These are phyloP conservation scores for Operophtera brumata DNA, from an alignment of 2,888 invertebrate species.

Conservation along the genomic window DNA sequence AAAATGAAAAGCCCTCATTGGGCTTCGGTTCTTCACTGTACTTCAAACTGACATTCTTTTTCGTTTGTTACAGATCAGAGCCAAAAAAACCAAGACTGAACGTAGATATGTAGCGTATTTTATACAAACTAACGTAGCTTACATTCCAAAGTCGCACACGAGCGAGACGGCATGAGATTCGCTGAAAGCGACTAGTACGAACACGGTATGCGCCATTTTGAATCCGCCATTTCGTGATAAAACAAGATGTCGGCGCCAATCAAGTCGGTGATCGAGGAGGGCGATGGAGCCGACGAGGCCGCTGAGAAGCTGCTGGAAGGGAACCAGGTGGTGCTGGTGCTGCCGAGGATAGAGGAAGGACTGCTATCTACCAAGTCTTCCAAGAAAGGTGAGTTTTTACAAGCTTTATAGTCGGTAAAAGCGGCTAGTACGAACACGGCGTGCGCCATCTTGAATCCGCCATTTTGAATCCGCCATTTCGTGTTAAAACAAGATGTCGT, in stretches of 20 bases:
- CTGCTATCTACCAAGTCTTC: constrained; percentile 61
- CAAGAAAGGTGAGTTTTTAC: constrained; percentile 62
- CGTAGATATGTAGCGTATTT: constrained; percentile 32
- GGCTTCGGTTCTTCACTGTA: no score
- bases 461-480: no score
- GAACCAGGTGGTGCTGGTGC: constrained; percentile 50
- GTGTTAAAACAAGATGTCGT: no score
- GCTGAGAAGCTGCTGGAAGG: constrained; percentile 60
- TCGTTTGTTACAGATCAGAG: constrained; percentile 30
- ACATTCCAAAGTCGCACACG: constrained; percentile 27
- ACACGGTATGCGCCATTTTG: constrained; percentile 21
- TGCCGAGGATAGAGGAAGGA: constrained; percentile 38
- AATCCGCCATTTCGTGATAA: constrained; percentile 42
- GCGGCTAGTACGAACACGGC: no score
- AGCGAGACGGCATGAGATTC: not conserved
- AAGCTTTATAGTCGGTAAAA: no score
- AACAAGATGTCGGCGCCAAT: constrained; percentile 59
- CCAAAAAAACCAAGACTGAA: constrained; percentile 35
- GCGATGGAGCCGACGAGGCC: constrained; percentile 55
- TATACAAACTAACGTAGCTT: constrained; percentile 15
- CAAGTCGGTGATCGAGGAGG: constrained; percentile 48
- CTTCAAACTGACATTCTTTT: not conserved
- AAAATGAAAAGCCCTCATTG: no score
- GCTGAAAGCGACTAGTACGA: constrained; percentile 22
- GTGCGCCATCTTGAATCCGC: no score